Conservation (phyloP, 2,797 vertebrate genomes). For the Apogon hyalosoma region DNA sequence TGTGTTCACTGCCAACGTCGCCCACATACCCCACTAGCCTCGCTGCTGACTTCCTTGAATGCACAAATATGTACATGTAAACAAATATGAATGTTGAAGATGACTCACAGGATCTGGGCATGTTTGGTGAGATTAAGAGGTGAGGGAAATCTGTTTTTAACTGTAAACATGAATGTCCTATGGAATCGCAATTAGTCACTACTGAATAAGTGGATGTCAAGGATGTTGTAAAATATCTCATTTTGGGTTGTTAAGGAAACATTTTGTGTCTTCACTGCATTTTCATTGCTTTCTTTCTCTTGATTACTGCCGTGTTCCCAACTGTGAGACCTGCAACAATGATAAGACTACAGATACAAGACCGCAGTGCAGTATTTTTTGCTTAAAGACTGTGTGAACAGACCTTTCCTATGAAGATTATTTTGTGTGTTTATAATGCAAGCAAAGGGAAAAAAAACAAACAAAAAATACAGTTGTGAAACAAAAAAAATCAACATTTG, state of each 20-base stretch:
- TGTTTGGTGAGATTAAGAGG: conserved; percentile 1
- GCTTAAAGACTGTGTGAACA: conserved; percentile 26
- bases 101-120: conserved; percentile 2
- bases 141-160: not conserved
- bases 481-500: too few relatives aligned
- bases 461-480: too few relatives aligned
- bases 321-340: conserved; percentile 7
- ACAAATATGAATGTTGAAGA: conserved; percentile 9
- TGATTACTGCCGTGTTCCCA: conserved; percentile 13
- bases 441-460: too few relatives aligned
- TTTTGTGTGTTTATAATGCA: too few relatives aligned
- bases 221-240: too few relatives aligned
- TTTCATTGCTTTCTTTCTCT: conserved; percentile 26
- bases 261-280: not conserved
- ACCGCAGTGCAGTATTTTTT: conserved; percentile 27
- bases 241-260: not conserved
- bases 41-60: conserved; percentile 32
- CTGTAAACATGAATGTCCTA: not conserved
- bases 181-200: not conserved
- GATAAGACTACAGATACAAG: not conserved
- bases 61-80: conserved; percentile 21
- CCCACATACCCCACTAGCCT: conserved; percentile 17
- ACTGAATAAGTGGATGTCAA: not conserved
- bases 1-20: conserved; percentile 13
- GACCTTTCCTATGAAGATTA: not conserved